Percentiles rank a stretch among this genome's conserved stretches.
phyloP scores from a whole-genome alignment of 2,797 vertebrate species.

The Calcarius lapponicus region DNA sequence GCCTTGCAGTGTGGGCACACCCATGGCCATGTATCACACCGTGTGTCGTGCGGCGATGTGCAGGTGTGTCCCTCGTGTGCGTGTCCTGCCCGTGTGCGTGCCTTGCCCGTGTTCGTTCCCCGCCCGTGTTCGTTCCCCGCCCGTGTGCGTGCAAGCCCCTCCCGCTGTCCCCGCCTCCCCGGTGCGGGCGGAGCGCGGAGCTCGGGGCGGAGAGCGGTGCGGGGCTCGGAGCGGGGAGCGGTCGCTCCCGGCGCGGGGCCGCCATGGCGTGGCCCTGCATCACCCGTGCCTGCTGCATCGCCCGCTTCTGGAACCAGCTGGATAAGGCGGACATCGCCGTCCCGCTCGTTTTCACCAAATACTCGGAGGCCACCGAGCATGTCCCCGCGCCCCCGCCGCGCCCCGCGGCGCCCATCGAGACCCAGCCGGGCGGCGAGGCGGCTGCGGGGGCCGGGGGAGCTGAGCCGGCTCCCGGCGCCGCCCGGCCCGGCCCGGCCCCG shows the following conservation, averaged over 20 bases:
- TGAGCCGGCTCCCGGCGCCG: not conserved
- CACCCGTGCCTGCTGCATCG: constrained; percentile 96
- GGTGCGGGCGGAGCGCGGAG: not conserved
- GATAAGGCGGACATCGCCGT: constrained; percentile 97
- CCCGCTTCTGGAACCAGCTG: constrained; percentile 97
- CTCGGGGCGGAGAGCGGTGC: not conserved
- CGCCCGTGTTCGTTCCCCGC: not conserved
- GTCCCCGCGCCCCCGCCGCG: constrained; percentile 66
- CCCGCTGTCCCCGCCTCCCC: not conserved
- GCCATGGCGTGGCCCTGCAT: constrained; percentile 98
- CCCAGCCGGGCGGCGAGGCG: constrained; percentile 78
- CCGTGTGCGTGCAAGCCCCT: not conserved
- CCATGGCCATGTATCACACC: too few species aligned
- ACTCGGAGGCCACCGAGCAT: constrained; percentile 88
- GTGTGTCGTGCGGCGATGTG: too few species aligned
- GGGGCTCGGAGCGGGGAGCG: not conserved
- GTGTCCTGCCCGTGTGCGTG: too few species aligned
- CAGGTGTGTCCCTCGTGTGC: not conserved
- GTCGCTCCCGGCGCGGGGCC: not conserved
- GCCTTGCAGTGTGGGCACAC: too few species aligned
- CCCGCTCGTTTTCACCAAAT: constrained; percentile 93
- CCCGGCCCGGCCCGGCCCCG: constrained; percentile 6
- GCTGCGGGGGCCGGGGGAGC: constrained; percentile 54
- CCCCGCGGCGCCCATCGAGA: constrained; percentile 83
- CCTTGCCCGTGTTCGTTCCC: too few species aligned